These are phyloP conservation scores for Calyptommatus sinebrachiatus DNA, from an alignment of 2,113 vertebrate species.

Conservation along the genomic window DNA sequence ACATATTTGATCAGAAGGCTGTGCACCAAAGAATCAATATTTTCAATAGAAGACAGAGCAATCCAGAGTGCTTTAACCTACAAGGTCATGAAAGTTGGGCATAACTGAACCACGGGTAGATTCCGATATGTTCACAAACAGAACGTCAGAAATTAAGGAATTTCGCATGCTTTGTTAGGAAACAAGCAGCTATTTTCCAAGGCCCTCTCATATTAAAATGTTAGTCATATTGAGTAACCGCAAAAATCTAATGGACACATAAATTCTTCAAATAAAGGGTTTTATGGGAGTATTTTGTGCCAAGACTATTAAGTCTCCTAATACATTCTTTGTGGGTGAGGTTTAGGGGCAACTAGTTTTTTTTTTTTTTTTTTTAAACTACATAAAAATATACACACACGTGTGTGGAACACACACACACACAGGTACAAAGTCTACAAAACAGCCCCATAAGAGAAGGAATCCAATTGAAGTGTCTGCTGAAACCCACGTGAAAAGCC, in stretches of 20 bases:
- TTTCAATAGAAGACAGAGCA: too few species aligned
- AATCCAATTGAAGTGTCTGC: neutral
- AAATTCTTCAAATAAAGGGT: constrained; percentile 38
- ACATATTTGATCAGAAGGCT: too few species aligned
- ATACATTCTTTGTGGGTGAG: constrained; percentile 66
- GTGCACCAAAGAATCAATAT: too few species aligned
- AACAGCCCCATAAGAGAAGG: neutral
- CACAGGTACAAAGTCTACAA: too few species aligned
- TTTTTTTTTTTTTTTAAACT: too few species aligned
- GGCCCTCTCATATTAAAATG: constrained; percentile 21
- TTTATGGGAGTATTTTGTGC: constrained; percentile 41
- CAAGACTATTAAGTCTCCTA: constrained; percentile 55
- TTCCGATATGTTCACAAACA: neutral
- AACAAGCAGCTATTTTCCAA: constrained; percentile 1
- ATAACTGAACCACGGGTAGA: too few species aligned
- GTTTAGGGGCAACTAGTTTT: neutral
- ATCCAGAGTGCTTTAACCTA: too few species aligned
- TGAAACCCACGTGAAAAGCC: neutral
- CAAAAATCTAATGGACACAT: neutral
- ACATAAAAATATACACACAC: too few species aligned
- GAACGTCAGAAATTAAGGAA: neutral
- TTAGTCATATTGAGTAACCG: neutral
- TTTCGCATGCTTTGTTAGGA: neutral
- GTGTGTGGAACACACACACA: too few species aligned
- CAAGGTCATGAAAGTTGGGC: too few species aligned